Evolutionary conservation across 2,797 vertebrate genomes (phyloP).

Genomic region (Rhinoraja longicauda): DNA sequence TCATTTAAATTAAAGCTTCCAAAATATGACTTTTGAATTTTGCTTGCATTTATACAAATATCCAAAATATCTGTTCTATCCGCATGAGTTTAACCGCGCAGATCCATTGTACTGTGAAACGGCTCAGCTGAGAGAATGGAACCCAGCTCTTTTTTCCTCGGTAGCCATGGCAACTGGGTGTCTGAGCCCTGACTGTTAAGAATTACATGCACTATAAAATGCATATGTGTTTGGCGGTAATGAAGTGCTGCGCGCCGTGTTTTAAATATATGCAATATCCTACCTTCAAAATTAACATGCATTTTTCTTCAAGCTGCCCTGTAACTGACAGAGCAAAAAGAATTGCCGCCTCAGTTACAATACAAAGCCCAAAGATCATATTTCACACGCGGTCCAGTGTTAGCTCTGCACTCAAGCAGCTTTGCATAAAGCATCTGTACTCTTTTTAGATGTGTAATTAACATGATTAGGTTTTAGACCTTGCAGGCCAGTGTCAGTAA

Average conservation of each 20-base stretch:
- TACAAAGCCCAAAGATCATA: not conserved
- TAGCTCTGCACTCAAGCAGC: not conserved
- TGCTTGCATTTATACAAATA: not conserved
- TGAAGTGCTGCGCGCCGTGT: not conserved
- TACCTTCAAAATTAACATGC: constrained; percentile 26
- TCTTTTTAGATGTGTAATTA: constrained; percentile 16
- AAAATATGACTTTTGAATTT: constrained; percentile 18
- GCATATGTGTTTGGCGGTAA: constrained; percentile 20
- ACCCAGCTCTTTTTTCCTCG: constrained; percentile 14
- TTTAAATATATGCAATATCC: constrained; percentile 26
- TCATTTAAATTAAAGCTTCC: not conserved
- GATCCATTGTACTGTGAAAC: not conserved
- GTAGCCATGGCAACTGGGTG: constrained; percentile 29
- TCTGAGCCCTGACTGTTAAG: constrained; percentile 12
- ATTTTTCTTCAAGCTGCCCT: constrained; percentile 23
- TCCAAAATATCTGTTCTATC: not conserved
- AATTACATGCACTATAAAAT: constrained; percentile 30
- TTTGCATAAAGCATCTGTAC: not conserved
- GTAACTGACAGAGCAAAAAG: not conserved
- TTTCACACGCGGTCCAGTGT: not conserved
- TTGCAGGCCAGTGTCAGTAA: not conserved
- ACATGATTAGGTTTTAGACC: constrained; percentile 21
- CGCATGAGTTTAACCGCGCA: not conserved
- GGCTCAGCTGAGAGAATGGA: not conserved
- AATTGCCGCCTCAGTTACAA: not conserved